Conservation (phyloP, 2,113 vertebrate genomes). For the Hyaena hyaena region DNA sequence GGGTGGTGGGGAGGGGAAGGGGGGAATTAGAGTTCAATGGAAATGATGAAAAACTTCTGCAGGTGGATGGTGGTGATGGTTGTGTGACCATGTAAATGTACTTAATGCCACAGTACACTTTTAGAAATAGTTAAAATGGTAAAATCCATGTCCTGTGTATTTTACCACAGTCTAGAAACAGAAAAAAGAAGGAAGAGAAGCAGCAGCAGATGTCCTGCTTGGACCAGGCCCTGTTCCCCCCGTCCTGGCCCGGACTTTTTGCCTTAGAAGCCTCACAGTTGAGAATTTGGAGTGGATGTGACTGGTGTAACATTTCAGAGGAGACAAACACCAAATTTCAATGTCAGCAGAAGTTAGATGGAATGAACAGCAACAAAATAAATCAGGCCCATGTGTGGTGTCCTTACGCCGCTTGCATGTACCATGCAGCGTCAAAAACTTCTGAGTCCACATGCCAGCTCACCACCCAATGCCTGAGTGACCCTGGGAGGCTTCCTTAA, state of each 20-base stretch:
- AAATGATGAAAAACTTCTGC: background rate
- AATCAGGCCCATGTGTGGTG: background rate
- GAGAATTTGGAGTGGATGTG: background rate
- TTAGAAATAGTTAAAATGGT: background rate
- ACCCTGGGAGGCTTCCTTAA: background rate
- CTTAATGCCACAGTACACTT: background rate
- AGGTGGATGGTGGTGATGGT: background rate
- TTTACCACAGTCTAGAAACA: background rate
- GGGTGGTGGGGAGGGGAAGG: fast-evolving
- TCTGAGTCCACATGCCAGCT: background rate
- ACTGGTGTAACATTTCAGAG: background rate
- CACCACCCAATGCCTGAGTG: background rate
- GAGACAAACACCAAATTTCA: background rate
- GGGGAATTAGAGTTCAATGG: background rate
- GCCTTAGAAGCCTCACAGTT: background rate
- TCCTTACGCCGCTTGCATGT: background rate
- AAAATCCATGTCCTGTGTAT: background rate
- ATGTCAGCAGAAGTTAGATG: background rate
- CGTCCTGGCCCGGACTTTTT: background rate
- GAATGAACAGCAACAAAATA: background rate
- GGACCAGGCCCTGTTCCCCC: background rate
- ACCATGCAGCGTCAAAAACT: fast-evolving
- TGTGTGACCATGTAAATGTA: background rate
- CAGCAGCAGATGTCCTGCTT: background rate
- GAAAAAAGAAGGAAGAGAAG: background rate